Percentiles rank a stretch among this genome's conserved stretches.
phyloP scores from a whole-genome alignment of 1,140 invertebrate genomes.

The Rhagoletis pomonella region DNA sequence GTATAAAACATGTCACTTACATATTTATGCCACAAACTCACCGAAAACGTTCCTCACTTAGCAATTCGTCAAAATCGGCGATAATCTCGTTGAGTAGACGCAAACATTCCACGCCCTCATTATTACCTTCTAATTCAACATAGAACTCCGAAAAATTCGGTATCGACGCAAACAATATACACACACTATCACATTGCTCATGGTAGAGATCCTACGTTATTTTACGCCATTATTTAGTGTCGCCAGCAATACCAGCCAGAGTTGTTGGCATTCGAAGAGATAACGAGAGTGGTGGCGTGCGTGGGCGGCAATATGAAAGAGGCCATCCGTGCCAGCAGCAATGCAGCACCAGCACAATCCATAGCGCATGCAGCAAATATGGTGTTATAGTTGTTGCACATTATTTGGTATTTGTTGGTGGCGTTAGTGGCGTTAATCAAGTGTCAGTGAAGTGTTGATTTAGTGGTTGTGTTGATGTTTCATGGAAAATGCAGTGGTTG shows the following conservation, averaged over 20 bases:
- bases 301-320: not conserved
- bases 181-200: conserved; percentile 95
- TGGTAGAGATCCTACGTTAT: conserved; percentile 90
- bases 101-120: conserved; percentile 96
- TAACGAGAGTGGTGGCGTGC: too few relatives aligned
- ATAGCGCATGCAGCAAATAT: not conserved
- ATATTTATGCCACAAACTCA: conserved; percentile 57
- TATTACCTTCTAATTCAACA: conserved; percentile 94
- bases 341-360: not conserved
- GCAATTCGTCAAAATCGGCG: conserved; percentile 95
- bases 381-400: not conserved
- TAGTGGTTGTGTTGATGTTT: conserved; percentile 19
- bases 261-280: not conserved
- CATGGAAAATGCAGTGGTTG: not conserved
- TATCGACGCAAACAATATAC: conserved; percentile 96
- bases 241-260: not conserved
- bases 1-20: too few relatives aligned
- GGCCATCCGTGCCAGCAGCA: not conserved
- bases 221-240: not conserved
- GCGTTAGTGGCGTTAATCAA: conserved; percentile 25
- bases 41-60: conserved; percentile 89
- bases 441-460: conserved; percentile 35
- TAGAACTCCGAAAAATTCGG: conserved; percentile 99
- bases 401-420: conserved; percentile 6
- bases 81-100: conserved; percentile 97